Conservation (phyloP, 2,113 vertebrate genomes). For the Bungarus multicinctus region DNA sequence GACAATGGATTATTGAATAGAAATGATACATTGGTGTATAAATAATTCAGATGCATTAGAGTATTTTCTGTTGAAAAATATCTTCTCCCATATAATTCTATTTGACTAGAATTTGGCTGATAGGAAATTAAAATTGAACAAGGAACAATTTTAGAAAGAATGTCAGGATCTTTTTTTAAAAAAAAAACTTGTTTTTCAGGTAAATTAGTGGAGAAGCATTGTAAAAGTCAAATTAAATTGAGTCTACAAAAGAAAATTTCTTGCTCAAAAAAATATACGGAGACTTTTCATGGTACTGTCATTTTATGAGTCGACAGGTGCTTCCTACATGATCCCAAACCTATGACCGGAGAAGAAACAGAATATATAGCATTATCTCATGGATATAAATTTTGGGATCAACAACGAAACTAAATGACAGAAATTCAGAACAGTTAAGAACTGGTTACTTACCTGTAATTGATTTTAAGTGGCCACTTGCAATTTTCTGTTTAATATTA, state of each 20-base stretch:
- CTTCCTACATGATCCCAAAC: not conserved
- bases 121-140: no score
- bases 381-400: not conserved
- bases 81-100: no score
- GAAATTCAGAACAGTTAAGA: not conserved
- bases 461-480: not conserved
- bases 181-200: not conserved
- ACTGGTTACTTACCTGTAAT: not conserved
- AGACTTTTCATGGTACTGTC: not conserved
- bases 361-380: not conserved
- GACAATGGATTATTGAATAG: no score
- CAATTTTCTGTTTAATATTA: no score
- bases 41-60: no score
- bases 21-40: no score
- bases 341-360: not conserved
- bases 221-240: not conserved
- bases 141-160: not conserved
- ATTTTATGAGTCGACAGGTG: not conserved
- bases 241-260: not conserved
- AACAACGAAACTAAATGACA: not conserved
- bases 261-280: not conserved
- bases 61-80: no score
- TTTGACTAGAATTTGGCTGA: no score
- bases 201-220: not conserved
- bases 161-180: not conserved